phyloP scores from a whole-genome alignment of 1,140 invertebrate genomes.

The Anoplophora glabripennis region DNA sequence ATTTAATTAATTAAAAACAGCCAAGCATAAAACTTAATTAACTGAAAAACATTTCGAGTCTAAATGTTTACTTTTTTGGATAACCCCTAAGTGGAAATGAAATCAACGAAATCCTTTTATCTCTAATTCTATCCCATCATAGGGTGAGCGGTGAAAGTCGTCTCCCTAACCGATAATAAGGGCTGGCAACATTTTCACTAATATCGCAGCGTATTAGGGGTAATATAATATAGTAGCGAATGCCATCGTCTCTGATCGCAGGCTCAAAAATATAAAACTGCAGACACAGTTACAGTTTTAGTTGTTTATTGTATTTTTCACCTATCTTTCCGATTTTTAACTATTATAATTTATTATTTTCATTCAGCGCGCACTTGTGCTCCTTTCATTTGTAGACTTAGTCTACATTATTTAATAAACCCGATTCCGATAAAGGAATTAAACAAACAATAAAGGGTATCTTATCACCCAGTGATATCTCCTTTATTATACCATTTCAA shows the following conservation, averaged over 20 bases:
- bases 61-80: constrained; percentile 19
- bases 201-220: not conserved
- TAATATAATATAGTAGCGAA: not conserved
- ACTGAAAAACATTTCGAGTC: constrained; percentile 1
- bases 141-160: constrained; percentile 7
- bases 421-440: no score
- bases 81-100: constrained; percentile 23
- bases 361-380: no score
- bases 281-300: no score
- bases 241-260: not conserved
- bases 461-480: not conserved
- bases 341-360: no score
- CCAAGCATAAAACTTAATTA: not conserved
- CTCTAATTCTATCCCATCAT: constrained; percentile 20
- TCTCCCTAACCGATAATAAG: constrained; percentile 8
- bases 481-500: constrained; percentile 6
- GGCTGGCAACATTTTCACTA: not conserved
- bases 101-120: constrained; percentile 23
- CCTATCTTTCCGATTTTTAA: no score
- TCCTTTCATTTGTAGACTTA: no score
- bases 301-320: no score
- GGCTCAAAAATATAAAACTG: not conserved
- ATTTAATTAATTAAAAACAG: constrained; percentile 31
- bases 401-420: no score
- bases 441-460: no score